phyloP scores from a whole-genome alignment of 2,113 vertebrate species.

The Cygnus atratus region DNA sequence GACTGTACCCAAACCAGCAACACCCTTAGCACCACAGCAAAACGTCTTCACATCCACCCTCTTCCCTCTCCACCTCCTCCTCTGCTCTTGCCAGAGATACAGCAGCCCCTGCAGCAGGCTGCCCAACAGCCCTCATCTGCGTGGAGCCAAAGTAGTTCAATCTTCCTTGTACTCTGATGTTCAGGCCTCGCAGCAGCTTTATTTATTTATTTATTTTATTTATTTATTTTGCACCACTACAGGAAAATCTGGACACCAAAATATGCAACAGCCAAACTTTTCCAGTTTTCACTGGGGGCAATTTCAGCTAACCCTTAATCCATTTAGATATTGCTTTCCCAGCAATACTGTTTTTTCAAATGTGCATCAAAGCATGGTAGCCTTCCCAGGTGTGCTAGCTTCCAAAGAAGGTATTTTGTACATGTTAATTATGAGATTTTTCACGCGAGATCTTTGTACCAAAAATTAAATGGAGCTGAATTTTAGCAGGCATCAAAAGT shows the following conservation, averaged over 20 bases:
- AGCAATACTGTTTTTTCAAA: too few species aligned
- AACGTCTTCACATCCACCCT: neutral
- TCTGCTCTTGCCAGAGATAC: neutral
- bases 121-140: neutral
- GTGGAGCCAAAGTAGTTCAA: fast-evolving
- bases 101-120: fast-evolving
- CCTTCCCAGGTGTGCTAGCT: neutral
- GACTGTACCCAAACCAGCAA: neutral
- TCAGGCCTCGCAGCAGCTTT: neutral
- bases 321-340: too few species aligned
- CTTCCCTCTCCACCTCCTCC: neutral
- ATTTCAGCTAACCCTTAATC: neutral
- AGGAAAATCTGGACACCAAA: neutral
- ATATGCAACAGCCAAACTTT: fast-evolving
- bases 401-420: neutral
- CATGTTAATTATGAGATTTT: fast-evolving
- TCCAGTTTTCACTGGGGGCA: neutral
- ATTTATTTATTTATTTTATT: neutral
- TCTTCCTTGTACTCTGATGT: fast-evolving
- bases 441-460: neutral
- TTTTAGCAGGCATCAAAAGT: neutral
- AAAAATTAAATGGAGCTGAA: neutral
- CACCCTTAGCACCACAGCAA: neutral
- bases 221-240: neutral
- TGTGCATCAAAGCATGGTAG: too few species aligned